These are phyloP conservation scores for Resseliella maxima DNA, from an alignment of 2,888 invertebrate species.

Conservation along the genomic window DNA sequence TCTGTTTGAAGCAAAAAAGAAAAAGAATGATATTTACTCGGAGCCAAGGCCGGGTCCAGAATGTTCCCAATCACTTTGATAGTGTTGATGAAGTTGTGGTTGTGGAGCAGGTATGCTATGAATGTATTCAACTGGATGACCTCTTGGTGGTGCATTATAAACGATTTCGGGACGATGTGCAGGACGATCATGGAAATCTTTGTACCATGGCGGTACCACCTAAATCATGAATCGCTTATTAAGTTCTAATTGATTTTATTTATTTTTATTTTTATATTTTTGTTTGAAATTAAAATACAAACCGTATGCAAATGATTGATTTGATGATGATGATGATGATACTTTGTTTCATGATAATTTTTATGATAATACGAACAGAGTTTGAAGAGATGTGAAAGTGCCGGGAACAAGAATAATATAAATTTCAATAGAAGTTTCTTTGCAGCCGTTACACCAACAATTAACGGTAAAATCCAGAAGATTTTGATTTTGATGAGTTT, in stretches of 20 bases:
- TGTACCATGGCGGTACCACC: constrained; percentile 66
- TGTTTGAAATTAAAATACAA: constrained; percentile 60
- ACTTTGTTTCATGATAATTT: constrained; percentile 78
- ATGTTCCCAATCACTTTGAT: constrained; percentile 71
- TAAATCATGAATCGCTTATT: constrained; percentile 31
- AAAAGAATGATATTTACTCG: constrained; percentile 69
- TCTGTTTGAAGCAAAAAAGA: not conserved
- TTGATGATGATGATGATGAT: constrained; percentile 84
- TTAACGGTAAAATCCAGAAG: constrained; percentile 80
- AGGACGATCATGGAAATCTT: constrained; percentile 60
- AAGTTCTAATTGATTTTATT: not conserved
- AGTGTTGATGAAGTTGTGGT: constrained; percentile 67
- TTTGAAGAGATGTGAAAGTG: constrained; percentile 84
- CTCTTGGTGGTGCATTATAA: constrained; percentile 66
- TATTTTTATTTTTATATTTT: not conserved
- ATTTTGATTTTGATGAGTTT: constrained; percentile 84
- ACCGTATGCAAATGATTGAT: constrained; percentile 80
- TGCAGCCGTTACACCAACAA: constrained; percentile 83
- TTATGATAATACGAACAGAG: constrained; percentile 85
- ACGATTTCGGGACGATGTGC: constrained; percentile 64
- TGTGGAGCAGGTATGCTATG: constrained; percentile 61
- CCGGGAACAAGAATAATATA: constrained; percentile 84
- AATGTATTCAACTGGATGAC: constrained; percentile 64
- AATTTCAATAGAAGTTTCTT: constrained; percentile 86
- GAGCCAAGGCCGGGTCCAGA: constrained; percentile 74